Evolutionary conservation across 2,888 invertebrate genomes (phyloP), one percentile per base, ranked within the genome.

Genomic region (Pandemis corylana): DNA sequence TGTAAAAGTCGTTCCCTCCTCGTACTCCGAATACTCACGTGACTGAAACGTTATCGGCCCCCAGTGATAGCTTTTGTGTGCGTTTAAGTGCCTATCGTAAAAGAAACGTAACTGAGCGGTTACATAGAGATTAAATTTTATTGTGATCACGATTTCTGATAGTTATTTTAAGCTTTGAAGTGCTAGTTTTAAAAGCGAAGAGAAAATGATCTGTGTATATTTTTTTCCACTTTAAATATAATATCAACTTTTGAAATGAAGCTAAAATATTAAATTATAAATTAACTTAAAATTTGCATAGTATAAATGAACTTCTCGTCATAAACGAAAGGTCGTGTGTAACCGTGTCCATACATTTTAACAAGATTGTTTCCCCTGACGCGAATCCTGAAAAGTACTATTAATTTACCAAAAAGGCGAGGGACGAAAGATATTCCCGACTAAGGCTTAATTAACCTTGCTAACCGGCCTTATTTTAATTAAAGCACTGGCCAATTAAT

Each of bases 371-470:
- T 63, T 62, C 53, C 44, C 71, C 28, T 61, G 51, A 67, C 63
- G 67, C 12, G 68, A 72, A 75, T 53, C 70, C 70, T 71, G 53
- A 74, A 68, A 68, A 65, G 36, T 36, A 69, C 69, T 67, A 76
- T 76, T 77, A 77, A 77, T 78, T 77, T 77, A 72, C 68, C 74
- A 67, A 77, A 36, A 75, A 76, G 68, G 53, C 61, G 71, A 42
- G 75, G 70, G 71, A 68, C 73, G 28, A 64, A 59, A 53, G 51
- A 65, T 62, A 59, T 71, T 67, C 63, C 74, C 49, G 73, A 46
- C 64, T 72, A 75, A 65, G 65, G 61, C 56, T 76, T 77, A 77
- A 77, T 77, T 77, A 77, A 76, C 68, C 68, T 68, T 36, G 62
- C 63, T 70, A 28, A 42, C 63, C 66, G 36, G 67, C 59, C 68